These are phyloP conservation scores for Drosophila peninsularis DNA, from an alignment of 2,888 invertebrate genomes.

Conservation along the genomic window DNA sequence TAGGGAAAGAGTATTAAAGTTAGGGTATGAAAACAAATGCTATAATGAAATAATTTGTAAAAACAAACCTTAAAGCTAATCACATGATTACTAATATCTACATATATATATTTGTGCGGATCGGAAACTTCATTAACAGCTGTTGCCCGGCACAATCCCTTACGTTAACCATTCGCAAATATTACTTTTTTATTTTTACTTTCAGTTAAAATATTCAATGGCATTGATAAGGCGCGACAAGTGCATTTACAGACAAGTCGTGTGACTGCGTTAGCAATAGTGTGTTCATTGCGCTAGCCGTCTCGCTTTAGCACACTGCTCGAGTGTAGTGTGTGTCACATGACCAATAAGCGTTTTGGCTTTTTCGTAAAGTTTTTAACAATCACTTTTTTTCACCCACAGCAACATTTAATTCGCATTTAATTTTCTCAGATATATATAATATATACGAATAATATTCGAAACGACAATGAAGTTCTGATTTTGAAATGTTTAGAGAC, in stretches of 20 bases:
- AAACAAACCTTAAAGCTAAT: conserved; percentile 21
- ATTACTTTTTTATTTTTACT: conserved; percentile 34
- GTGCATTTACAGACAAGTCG: conserved; percentile 36
- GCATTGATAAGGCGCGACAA: conserved; percentile 55
- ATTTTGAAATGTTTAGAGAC: conserved; percentile 10
- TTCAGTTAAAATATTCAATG: conserved; percentile 44
- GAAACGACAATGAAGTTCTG: neutral
- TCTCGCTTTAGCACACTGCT: conserved; percentile 67
- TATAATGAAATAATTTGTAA: neutral
- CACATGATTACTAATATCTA: conserved; percentile 38
- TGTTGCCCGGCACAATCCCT: conserved; percentile 1
- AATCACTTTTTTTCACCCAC: conserved; percentile 3
- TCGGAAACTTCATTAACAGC: neutral
- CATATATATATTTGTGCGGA: neutral
- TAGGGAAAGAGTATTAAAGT: conserved; percentile 4
- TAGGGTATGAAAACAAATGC: neutral
- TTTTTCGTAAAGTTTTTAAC: conserved; percentile 40
- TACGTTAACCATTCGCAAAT: conserved; percentile 25
- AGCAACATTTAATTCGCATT: neutral
- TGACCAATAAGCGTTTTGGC: conserved; percentile 67
- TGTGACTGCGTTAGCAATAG: conserved; percentile 45
- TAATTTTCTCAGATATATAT: neutral
- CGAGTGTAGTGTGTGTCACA: conserved; percentile 75
- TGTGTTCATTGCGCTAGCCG: conserved; percentile 31
- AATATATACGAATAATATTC: neutral